Evolutionary conservation across 1,140 invertebrate species (phyloP).

Genomic region (Microvelia longipes): DNA sequence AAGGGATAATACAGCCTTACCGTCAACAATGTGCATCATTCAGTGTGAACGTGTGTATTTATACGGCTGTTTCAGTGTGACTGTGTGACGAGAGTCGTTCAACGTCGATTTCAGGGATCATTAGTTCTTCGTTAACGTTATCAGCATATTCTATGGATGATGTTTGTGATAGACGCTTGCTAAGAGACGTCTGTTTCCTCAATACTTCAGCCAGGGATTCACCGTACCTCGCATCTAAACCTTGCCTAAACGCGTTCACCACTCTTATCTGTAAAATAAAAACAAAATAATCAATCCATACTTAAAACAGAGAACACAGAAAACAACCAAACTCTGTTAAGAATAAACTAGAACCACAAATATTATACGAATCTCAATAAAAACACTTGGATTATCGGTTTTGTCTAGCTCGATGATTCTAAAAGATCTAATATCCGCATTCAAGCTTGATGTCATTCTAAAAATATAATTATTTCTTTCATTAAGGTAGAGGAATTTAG

Average conservation of each 20-base stretch:
- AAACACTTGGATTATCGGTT: neutral
- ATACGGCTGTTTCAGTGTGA: constrained; percentile 84
- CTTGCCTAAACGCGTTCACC: constrained; percentile 98
- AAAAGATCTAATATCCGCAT: too few species aligned
- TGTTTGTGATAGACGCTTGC: constrained; percentile 74
- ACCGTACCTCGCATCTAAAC: constrained; percentile 83
- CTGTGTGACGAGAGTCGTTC: constrained; percentile 78
- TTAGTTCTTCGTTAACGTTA: constrained; percentile 69
- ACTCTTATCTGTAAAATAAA: constrained; percentile 72
- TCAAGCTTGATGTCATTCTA: too few species aligned
- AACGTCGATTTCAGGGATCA: constrained; percentile 76
- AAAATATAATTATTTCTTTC: too few species aligned
- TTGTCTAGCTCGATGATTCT: too few species aligned
- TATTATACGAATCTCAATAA: neutral
- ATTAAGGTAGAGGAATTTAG: too few species aligned
- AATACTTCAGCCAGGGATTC: constrained; percentile 81
- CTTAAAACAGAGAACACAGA: too few species aligned
- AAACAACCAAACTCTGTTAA: too few species aligned
- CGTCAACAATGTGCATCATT: neutral
- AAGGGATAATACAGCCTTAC: neutral
- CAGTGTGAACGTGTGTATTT: constrained; percentile 23
- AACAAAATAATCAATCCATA: too few species aligned
- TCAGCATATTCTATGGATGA: constrained; percentile 83
- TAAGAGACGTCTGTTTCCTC: constrained; percentile 76
- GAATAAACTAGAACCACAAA: too few species aligned